phyloP scores from a whole-genome alignment of 1,140 invertebrate species.

The Paraescarpia echinospica region DNA sequence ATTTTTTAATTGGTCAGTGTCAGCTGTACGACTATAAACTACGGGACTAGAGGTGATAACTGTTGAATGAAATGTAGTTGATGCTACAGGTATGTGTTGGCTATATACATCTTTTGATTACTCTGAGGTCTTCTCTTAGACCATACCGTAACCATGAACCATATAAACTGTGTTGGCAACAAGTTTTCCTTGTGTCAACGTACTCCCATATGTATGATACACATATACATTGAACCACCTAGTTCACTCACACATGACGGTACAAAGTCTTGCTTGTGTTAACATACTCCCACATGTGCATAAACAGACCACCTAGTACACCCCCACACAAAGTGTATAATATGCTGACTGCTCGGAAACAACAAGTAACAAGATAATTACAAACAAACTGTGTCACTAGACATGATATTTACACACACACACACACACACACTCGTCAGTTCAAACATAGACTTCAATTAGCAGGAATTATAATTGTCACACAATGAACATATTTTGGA shows the following conservation, averaged over 20 bases:
- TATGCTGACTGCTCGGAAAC: neutral
- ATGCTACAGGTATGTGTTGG: too few species aligned
- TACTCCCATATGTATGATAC: too few species aligned
- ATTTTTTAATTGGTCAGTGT: conserved; percentile 29
- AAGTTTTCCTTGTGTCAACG: neutral
- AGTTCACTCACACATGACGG: too few species aligned
- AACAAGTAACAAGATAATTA: neutral
- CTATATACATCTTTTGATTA: neutral
- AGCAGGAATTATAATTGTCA: neutral
- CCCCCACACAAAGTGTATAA: neutral
- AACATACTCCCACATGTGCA: neutral
- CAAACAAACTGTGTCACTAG: neutral
- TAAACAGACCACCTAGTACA: neutral
- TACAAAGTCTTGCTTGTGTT: neutral
- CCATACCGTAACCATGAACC: neutral
- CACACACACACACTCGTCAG: neutral
- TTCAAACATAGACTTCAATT: neutral
- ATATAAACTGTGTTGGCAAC: neutral
- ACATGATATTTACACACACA: neutral
- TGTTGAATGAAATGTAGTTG: too few species aligned
- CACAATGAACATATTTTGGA: neutral
- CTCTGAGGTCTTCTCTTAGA: neutral
- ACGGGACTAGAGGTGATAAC: too few species aligned
- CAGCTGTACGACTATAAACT: too few species aligned
- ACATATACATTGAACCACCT: too few species aligned